Evolutionary conservation across 2,797 vertebrate genomes (phyloP).

Genomic region (Luscinia luscinia): DNA sequence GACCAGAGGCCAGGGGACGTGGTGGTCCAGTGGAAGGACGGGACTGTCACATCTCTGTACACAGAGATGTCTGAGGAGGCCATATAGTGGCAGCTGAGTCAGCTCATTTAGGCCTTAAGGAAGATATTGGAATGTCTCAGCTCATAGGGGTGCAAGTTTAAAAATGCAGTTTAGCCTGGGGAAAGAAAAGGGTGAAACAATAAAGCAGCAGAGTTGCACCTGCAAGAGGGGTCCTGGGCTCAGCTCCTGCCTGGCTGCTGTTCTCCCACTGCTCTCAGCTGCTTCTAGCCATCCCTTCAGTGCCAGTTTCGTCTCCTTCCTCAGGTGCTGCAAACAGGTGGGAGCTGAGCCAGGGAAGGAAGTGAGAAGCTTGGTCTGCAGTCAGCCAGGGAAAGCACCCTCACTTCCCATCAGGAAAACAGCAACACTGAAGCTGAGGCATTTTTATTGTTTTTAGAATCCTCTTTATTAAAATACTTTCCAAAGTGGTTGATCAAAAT

Average conservation of each 20-base stretch:
- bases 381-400: background rate
- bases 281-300: background rate
- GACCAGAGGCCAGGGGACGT: conserved; percentile 70
- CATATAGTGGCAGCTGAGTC: background rate
- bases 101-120: background rate
- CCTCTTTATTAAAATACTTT: conserved; percentile 75
- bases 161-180: background rate
- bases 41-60: conserved; percentile 77
- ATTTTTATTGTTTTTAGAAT: conserved; percentile 5
- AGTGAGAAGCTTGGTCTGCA: background rate
- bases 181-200: background rate
- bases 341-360: background rate
- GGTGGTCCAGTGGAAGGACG: conserved; percentile 82
- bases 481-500: conserved; percentile 15
- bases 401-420: background rate
- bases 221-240: background rate
- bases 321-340: background rate
- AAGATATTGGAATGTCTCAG: background rate
- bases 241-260: background rate
- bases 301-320: rapidly evolving
- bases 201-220: background rate
- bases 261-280: rapidly evolving
- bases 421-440: background rate
- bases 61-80: conserved; percentile 34
- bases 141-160: background rate